Percentiles rank a stretch among this genome's conserved stretches.
Conservation (phyloP, 2,113 vertebrate species). For the Phaethon lepturus region DNA sequence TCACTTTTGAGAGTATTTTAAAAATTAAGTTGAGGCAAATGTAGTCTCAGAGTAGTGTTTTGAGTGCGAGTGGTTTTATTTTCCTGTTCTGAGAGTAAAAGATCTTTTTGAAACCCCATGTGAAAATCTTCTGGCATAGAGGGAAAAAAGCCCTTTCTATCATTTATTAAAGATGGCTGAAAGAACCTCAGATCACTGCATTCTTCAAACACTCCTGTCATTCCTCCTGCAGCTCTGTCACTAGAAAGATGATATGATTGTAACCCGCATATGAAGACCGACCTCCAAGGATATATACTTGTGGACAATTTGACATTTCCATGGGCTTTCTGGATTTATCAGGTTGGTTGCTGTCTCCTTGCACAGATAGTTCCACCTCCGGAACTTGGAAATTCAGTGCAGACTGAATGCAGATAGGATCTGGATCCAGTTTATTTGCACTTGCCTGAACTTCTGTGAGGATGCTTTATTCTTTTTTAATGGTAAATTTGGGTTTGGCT, state of each 20-base stretch:
- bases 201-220: background rate
- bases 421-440: background rate
- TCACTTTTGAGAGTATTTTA: background rate
- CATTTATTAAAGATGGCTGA: slow-evolving; percentile 41
- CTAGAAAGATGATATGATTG: background rate
- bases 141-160: background rate
- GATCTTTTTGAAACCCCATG: background rate
- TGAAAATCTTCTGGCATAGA: background rate
- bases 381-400: fast-evolving
- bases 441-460: background rate
- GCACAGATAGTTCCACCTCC: background rate
- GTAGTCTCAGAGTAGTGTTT: background rate
- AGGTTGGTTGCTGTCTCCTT: background rate
- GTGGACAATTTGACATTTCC: background rate
- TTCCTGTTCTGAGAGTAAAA: slow-evolving; percentile 3
- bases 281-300: background rate
- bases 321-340: background rate
- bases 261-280: background rate
- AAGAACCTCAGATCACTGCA: background rate
- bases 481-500: background rate
- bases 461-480: background rate
- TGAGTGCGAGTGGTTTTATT: slow-evolving; percentile 20
- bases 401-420: background rate
- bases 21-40: background rate
- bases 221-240: background rate